Percentiles rank a stretch among this genome's conserved stretches.
phyloP scores from a whole-genome alignment of 1,140 invertebrate genomes.

The Nylanderia fulva region DNA sequence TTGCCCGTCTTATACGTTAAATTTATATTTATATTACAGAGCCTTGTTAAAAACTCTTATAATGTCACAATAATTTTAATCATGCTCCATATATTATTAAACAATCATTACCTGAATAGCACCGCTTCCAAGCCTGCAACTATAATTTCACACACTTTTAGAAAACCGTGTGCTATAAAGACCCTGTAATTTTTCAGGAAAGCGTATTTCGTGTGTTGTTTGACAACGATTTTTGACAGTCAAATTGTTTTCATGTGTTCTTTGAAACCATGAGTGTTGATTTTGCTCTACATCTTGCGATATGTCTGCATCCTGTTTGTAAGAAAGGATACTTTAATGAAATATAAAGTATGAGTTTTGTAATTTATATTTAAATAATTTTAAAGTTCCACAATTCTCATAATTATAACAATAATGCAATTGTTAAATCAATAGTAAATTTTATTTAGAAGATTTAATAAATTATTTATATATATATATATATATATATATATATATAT shows the following conservation, averaged over 20 bases:
- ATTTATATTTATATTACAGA: too few species aligned
- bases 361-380: too few species aligned
- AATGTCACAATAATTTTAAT: not conserved
- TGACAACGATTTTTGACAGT: conserved; percentile 54
- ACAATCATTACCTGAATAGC: conserved; percentile 74
- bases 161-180: conserved; percentile 73
- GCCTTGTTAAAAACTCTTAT: too few species aligned
- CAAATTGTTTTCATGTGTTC: conserved; percentile 40
- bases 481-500: too few species aligned
- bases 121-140: conserved; percentile 71
- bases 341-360: too few species aligned
- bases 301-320: conserved; percentile 55
- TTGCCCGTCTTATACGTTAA: too few species aligned
- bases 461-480: too few species aligned
- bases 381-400: too few species aligned
- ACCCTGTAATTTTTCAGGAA: conserved; percentile 71
- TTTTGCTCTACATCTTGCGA: conserved; percentile 60
- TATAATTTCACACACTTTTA: conserved; percentile 66
- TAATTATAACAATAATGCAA: too few species aligned
- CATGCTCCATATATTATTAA: not conserved
- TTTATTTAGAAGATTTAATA: not conserved
- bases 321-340: conserved; percentile 39
- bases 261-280: conserved; percentile 68
- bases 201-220: conserved; percentile 64
- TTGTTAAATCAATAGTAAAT: not conserved